Percentiles rank a stretch among this genome's conserved stretches.
phyloP scores from a whole-genome alignment of 2,113 vertebrate species.

The Seriola rivoliana region DNA sequence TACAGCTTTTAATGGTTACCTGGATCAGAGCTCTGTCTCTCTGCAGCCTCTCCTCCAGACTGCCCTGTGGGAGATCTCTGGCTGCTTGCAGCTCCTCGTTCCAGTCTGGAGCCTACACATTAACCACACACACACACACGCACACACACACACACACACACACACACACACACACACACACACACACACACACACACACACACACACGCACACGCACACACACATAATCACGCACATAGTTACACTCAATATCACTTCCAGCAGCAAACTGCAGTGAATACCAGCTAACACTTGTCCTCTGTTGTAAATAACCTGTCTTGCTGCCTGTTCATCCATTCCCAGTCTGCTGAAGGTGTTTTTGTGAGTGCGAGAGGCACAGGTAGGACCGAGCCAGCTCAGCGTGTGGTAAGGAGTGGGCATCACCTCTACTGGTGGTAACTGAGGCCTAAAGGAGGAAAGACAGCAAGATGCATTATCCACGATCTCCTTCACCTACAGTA shows the following conservation, averaged over 20 bases:
- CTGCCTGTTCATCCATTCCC: slow-evolving; percentile 80
- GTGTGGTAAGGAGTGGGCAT: slow-evolving; percentile 82
- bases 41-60: slow-evolving; percentile 83
- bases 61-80: slow-evolving; percentile 83
- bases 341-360: slow-evolving; percentile 81
- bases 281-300: not conserved
- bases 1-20: slow-evolving; percentile 63
- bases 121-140: not conserved
- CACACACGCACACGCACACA: too few species aligned
- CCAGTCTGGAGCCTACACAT: slow-evolving; percentile 85
- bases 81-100: slow-evolving; percentile 88
- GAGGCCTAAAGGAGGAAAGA: slow-evolving; percentile 62
- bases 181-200: not conserved
- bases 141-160: too few species aligned
- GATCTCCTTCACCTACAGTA: not conserved
- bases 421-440: slow-evolving; percentile 68
- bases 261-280: not conserved
- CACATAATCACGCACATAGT: not conserved
- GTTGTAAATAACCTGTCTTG: slow-evolving; percentile 74
- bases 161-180: too few species aligned
- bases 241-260: not conserved
- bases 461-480: not conserved
- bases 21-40: slow-evolving; percentile 85
- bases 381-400: slow-evolving; percentile 83
- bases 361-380: slow-evolving; percentile 77